Conservation (phyloP, 2,888 invertebrate genomes). For the Buathra laborator region DNA sequence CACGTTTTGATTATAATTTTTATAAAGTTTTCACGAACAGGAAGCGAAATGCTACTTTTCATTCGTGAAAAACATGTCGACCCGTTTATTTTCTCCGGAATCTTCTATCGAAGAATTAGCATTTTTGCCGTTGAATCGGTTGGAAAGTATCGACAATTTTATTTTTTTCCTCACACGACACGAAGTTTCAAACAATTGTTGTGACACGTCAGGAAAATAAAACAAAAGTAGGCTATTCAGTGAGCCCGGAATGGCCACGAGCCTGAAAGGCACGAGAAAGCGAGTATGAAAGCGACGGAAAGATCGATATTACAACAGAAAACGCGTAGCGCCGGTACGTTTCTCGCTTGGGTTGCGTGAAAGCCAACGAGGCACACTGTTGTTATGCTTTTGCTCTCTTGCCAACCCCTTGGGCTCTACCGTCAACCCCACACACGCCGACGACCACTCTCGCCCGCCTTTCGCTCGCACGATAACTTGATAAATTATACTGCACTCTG, state of each 20-base stretch:
- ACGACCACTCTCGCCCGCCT: background rate
- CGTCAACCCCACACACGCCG: conserved; percentile 5
- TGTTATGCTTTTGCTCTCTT: conserved; percentile 26
- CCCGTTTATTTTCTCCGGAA: background rate
- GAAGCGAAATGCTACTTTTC: background rate
- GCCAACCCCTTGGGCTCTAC: conserved; percentile 18
- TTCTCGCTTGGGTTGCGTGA: conserved; percentile 61
- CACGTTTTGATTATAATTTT: background rate
- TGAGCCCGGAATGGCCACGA: conserved; percentile 26
- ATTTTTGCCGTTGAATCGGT: background rate
- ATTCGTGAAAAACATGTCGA: background rate
- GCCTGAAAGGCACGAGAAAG: conserved; percentile 12
- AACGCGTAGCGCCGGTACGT: conserved; percentile 49
- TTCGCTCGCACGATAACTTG: conserved; percentile 45
- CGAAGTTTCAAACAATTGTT: conserved; percentile 47
- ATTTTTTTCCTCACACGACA: background rate
- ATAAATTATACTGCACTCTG: conserved; percentile 57
- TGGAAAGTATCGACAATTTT: background rate
- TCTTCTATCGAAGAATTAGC: background rate
- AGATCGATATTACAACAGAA: conserved; percentile 48
- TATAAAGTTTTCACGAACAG: background rate
- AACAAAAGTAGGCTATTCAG: conserved; percentile 54
- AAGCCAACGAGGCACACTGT: conserved; percentile 51
- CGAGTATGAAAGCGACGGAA: conserved; percentile 21
- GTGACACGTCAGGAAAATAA: conserved; percentile 36